phyloP scores from a whole-genome alignment of 2,113 vertebrate species.

The Hystrix cristata region DNA sequence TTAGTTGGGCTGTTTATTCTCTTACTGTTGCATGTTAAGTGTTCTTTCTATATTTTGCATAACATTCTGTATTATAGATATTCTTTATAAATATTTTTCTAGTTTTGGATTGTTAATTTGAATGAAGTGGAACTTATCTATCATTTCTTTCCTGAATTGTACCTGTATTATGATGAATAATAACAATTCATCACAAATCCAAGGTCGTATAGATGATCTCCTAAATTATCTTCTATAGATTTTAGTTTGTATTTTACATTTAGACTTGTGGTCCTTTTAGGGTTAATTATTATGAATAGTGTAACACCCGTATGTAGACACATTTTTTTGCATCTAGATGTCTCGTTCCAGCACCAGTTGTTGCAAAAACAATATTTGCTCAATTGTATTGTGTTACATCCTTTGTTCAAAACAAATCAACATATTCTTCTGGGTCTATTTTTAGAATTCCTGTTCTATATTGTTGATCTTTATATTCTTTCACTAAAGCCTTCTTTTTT shows the following conservation, averaged over 20 bases:
- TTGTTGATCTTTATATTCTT: neutral
- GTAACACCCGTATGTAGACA: neutral
- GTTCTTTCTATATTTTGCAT: neutral
- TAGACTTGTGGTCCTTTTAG: neutral
- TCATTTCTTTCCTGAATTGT: neutral
- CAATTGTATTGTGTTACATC: neutral
- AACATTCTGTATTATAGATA: neutral
- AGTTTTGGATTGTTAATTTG: neutral
- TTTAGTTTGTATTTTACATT: neutral
- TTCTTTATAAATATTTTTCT: neutral
- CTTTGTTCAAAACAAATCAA: too few relatives aligned
- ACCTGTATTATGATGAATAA: neutral
- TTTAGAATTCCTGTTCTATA: neutral
- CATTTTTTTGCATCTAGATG: neutral
- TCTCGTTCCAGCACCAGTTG: neutral
- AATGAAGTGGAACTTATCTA: neutral
- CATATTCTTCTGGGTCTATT: neutral
- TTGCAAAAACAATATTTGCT: neutral
- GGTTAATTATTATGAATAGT: neutral
- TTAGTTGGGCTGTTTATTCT: neutral
- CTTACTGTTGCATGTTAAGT: neutral
- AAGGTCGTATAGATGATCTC: neutral
- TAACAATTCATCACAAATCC: neutral
- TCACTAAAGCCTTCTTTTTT: neutral
- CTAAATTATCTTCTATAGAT: neutral